Evolutionary conservation across 2,113 vertebrate genomes (phyloP), one percentile per base, ranked within the genome.

Genomic region (Otis tarda): DNA sequence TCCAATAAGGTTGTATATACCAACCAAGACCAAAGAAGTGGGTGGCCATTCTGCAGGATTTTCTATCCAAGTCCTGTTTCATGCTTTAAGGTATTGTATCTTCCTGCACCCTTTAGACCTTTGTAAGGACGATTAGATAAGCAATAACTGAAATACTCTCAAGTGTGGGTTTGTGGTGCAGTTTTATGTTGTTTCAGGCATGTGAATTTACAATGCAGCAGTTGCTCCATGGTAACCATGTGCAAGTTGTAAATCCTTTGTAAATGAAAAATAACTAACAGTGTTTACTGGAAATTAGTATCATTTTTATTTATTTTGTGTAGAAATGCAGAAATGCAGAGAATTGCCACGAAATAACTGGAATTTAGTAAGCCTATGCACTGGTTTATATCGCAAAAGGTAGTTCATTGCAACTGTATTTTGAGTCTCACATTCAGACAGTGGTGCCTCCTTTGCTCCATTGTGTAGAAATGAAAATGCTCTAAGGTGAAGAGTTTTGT

Each of bases 221-320:
- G 0, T 27, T 47, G 18, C 14, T 37, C 4, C 0, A 1, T 9
- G 8, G 12, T 30, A 55, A 59, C 3, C 20, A 27, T 0, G 2
- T 27, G 14, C 18, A 31, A 57, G 37, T 11, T 5, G 11, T 12
- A 69, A 85, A 78, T 33, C 27, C 30, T 43, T 43, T 45, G 5
- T 21, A 75, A 75, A 59, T 27, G 10, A 9, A 41, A 41, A 90
- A 41, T 5, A 59, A 25, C 9, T 6, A 5, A 2, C 9, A 15
- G 1, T 37, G 53, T 65, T 53, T 67, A 37, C 14, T 70, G 30
- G 25, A 52, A 10, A 22, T 16, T 31, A 4, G 16, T 41, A 4
- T 6, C 56, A 6, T 23, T 56, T 79, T 49, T 35, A 33, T 70
- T 83, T 68, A 24, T 79, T 4, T 31, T n/a, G 3, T 37, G 10